phyloP scores from a whole-genome alignment of 2,113 vertebrate species.

The Gavialis gangeticus region DNA sequence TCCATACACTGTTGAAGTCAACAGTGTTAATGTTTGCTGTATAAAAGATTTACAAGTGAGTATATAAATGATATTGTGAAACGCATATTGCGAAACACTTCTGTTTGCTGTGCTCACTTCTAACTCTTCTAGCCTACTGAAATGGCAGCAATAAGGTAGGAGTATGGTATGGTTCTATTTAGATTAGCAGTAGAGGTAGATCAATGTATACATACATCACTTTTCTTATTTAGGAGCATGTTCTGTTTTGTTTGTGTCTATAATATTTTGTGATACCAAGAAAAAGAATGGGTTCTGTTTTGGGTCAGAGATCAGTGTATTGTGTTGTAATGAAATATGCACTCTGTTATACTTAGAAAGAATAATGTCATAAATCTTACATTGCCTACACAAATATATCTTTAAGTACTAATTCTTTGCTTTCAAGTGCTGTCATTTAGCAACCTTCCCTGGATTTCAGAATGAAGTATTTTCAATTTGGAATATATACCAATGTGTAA shows the following conservation, averaged over 20 bases:
- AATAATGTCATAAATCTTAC: not conserved
- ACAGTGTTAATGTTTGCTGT: not conserved
- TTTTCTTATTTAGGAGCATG: not conserved
- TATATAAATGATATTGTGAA: slow-evolving; percentile 20
- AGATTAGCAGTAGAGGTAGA: not conserved
- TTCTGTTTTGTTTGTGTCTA: not conserved
- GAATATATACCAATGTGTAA: not conserved
- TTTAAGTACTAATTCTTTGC: not conserved
- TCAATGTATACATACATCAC: not conserved
- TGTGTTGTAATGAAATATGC: not conserved
- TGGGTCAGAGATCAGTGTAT: not conserved
- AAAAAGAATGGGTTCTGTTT: not conserved
- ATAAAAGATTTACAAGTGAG: not conserved
- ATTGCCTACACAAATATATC: no score
- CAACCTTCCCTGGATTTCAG: not conserved
- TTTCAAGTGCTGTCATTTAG: not conserved
- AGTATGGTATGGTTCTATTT: not conserved
- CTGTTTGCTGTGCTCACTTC: not conserved
- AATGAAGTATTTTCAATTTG: not conserved
- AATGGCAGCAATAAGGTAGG: slow-evolving; percentile 12
- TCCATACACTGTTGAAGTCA: not conserved
- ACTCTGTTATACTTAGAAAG: not conserved
- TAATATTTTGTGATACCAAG: not conserved
- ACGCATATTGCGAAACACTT: slow-evolving; percentile 1
- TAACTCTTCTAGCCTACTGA: not conserved